These are phyloP conservation scores for Mola mola DNA, from an alignment of 2,113 vertebrate species.

Conservation along the genomic window DNA sequence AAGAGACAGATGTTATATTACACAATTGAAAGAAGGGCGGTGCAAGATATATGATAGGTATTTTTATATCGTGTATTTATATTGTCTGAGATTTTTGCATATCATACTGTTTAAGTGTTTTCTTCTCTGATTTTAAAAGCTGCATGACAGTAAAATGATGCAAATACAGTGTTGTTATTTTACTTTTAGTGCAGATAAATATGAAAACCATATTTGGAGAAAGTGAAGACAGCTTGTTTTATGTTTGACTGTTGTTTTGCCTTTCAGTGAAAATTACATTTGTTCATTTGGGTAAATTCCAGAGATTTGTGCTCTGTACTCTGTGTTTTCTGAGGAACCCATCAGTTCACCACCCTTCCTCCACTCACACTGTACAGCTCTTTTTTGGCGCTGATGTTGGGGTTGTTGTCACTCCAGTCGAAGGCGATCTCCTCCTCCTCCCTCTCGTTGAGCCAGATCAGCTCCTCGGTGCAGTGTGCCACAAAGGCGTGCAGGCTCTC, in stretches of 20 bases:
- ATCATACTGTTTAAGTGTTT: too few species aligned
- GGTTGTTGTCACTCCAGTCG: conserved; percentile 95
- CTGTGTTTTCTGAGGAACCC: background rate
- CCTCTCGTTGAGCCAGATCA: conserved; percentile 98
- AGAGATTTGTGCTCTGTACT: too few species aligned
- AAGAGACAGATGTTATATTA: background rate
- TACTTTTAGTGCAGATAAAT: background rate
- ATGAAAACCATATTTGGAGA: background rate
- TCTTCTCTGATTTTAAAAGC: too few species aligned
- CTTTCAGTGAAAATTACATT: too few species aligned
- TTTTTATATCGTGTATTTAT: too few species aligned
- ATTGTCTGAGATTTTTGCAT: too few species aligned
- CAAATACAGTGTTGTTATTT: too few species aligned
- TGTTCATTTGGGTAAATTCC: too few species aligned
- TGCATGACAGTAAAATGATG: too few species aligned
- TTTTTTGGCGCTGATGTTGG: conserved; percentile 88
- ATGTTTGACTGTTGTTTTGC: background rate
- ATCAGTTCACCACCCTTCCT: background rate
- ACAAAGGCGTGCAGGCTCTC: conserved; percentile 93
- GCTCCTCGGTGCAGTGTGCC: conserved; percentile 90
- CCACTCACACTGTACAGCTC: conserved; percentile 89
- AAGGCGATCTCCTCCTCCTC: conserved; percentile 97
- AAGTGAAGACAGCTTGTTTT: background rate
- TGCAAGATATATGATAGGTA: too few species aligned
- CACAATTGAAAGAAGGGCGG: too few species aligned